A percentile compares a stretch with the other conserved stretches of the same genome.
Conservation (phyloP, 2,113 vertebrate species). For the Trogon melanurus region DNA sequence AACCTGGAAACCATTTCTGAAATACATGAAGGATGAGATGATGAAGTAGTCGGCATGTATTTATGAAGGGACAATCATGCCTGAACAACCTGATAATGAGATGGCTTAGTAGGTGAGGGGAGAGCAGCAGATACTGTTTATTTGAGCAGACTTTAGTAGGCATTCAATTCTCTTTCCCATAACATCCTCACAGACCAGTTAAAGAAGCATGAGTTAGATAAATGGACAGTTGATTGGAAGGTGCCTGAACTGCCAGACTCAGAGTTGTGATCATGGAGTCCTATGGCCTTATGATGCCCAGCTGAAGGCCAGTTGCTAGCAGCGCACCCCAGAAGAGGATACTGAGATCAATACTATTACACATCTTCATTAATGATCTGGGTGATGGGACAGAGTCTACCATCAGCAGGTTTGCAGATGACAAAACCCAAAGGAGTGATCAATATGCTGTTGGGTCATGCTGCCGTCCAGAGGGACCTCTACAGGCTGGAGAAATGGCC, state of each 20-base stretch:
- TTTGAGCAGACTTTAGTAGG: neutral
- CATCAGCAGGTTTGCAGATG: neutral
- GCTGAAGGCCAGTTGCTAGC: neutral
- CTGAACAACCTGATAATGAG: neutral
- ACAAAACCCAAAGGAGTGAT: neutral
- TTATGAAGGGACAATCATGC: neutral
- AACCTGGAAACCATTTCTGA: neutral
- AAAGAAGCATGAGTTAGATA: neutral
- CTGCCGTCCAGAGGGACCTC: neutral
- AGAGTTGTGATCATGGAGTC: neutral
- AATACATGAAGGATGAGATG: neutral
- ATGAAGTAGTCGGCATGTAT: neutral
- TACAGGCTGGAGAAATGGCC: neutral
- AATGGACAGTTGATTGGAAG: neutral
- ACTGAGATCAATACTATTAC: neutral
- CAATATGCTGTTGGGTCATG: neutral
- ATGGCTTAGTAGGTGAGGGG: neutral
- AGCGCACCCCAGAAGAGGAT: neutral
- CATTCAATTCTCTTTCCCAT: neutral
- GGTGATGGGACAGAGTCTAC: neutral
- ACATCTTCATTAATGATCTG: neutral
- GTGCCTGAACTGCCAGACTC: neutral
- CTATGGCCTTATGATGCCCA: neutral
- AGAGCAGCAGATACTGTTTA: neutral
- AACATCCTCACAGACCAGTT: neutral